Percentiles rank a stretch among this genome's conserved stretches.
Evolutionary conservation across 2,797 vertebrate genomes (phyloP).

Genomic region (Tokudaia tokunoshimensis): DNA sequence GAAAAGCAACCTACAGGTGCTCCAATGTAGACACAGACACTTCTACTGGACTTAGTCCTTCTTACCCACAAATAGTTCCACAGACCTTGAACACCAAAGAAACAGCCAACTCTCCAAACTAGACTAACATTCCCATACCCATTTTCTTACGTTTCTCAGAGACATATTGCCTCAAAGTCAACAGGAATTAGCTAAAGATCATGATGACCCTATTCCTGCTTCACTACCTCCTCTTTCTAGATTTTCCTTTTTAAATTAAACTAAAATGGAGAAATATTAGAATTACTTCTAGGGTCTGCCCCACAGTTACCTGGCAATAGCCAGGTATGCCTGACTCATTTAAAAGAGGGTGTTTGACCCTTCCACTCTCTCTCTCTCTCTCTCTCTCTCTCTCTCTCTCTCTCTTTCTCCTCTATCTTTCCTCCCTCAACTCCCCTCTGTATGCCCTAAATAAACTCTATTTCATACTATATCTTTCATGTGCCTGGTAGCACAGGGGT

Average conservation of each 20-base stretch:
- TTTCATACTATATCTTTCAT: no score
- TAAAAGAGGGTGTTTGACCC: neutral
- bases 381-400: neutral
- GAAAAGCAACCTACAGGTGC: neutral
- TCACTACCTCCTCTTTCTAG: neutral
- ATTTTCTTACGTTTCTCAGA: neutral
- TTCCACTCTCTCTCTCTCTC: neutral
- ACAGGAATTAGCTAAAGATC: neutral
- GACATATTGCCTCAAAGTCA: neutral
- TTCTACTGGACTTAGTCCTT: neutral
- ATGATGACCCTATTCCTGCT: neutral
- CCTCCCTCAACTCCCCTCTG: no score
- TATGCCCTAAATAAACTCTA: no score
- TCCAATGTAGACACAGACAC: neutral
- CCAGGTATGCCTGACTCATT: neutral
- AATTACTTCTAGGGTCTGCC: neutral
- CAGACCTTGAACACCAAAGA: neutral
- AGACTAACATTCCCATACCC: neutral
- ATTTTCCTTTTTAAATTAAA: neutral
- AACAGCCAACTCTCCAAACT: neutral
- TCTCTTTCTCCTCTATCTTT: no score
- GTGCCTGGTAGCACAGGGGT: no score
- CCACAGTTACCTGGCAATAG: neutral
- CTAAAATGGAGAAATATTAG: neutral
- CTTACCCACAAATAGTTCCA: neutral